Conservation (phyloP, 1,140 invertebrate species). For the Drosophila carrolli region DNA sequence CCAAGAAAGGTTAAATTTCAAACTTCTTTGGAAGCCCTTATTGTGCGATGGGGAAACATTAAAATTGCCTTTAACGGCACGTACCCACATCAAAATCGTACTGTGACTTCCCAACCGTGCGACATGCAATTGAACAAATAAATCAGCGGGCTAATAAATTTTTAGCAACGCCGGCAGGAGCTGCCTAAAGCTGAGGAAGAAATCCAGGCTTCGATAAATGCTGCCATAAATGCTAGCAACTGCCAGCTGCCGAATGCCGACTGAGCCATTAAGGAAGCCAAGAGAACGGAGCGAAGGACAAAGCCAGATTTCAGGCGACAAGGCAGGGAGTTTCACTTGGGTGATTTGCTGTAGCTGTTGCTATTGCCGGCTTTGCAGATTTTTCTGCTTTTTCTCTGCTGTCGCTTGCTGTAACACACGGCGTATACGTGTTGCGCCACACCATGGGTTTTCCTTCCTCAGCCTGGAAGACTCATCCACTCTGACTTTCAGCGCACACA, state of each 20-base stretch:
- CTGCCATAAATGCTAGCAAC: constrained; percentile 57
- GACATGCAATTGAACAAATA: constrained; percentile 71
- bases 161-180: constrained; percentile 28
- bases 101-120: constrained; percentile 21
- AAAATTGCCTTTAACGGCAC: constrained; percentile 31
- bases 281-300: constrained; percentile 37
- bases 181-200: constrained; percentile 13
- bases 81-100: constrained; percentile 23
- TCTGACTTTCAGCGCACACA: constrained; percentile 31
- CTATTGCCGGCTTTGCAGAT: constrained; percentile 1
- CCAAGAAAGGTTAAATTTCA: constrained; percentile 8
- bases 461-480: neutral
- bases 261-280: constrained; percentile 57
- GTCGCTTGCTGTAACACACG: constrained; percentile 13
- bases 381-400: constrained; percentile 16
- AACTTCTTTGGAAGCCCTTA: neutral
- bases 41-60: constrained; percentile 5
- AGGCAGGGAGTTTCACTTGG: constrained; percentile 6
- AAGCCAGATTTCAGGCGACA: constrained; percentile 23
- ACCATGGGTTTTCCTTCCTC: neutral
- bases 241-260: constrained; percentile 10
- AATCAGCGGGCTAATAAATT: constrained; percentile 76
- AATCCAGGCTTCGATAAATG: constrained; percentile 21
- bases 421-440: constrained; percentile 56
- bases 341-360: constrained; percentile 14